A percentile compares a stretch with the other conserved stretches of the same genome.
Conservation (phyloP, 2,797 vertebrate genomes). For the Acanthiza pusilla region DNA sequence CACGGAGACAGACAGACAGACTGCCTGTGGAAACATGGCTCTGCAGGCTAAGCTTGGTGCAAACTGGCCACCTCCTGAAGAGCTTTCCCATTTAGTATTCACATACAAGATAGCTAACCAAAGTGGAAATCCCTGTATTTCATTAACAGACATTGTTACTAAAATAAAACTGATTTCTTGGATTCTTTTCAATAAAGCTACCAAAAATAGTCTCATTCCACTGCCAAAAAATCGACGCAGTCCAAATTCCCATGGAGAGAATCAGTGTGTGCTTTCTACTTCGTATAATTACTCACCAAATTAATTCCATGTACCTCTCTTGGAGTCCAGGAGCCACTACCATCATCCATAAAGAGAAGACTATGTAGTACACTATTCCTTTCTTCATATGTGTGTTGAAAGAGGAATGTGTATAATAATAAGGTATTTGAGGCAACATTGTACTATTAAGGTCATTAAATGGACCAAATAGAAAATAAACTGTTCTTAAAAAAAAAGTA, state of each 20-base stretch:
- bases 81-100: neutral
- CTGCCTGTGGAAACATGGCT: neutral
- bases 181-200: conserved; percentile 55
- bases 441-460: neutral
- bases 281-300: conserved; percentile 9
- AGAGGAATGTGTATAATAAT: neutral
- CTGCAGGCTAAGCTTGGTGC: neutral
- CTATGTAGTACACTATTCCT: neutral
- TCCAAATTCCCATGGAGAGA: conserved; percentile 54
- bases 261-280: conserved; percentile 24
- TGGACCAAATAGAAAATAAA: neutral
- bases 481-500: neutral
- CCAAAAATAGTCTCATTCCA: conserved; percentile 58
- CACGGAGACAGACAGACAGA: neutral
- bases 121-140: conserved; percentile 36
- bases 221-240: conserved; percentile 32
- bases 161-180: conserved; percentile 60
- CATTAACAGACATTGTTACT: conserved; percentile 48
- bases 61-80: neutral
- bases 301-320: neutral
- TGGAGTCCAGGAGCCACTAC: neutral
- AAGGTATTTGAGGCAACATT: neutral
- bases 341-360: neutral
- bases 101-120: neutral
- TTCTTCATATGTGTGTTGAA: neutral